Percentiles rank a stretch among this genome's conserved stretches.
Evolutionary conservation across 2,797 vertebrate genomes (phyloP).

Genomic region (Alcedo atthis): DNA sequence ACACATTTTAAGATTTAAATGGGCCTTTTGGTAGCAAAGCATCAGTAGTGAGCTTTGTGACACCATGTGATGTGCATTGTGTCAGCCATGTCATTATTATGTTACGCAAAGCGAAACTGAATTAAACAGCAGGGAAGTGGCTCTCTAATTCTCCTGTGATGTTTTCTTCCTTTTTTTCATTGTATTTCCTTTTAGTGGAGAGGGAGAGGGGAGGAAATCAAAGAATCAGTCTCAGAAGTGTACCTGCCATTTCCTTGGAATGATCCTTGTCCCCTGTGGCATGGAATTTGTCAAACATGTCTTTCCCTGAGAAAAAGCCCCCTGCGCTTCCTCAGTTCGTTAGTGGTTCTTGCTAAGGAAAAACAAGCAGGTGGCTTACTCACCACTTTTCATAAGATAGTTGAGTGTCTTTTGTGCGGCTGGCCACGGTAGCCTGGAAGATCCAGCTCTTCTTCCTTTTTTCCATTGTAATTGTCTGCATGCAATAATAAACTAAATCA

Average conservation of each 20-base stretch:
- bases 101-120: not conserved
- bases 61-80: accelerated
- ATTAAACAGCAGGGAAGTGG: not conserved
- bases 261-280: not conserved
- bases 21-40: not conserved
- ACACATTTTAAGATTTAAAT: not conserved
- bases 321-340: not conserved
- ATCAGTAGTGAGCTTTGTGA: not conserved
- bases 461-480: not conserved
- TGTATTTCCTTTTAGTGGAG: not conserved
- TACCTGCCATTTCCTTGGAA: not conserved
- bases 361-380: not conserved
- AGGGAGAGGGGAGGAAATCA: not conserved
- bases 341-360: not conserved
- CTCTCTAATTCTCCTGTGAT: not conserved
- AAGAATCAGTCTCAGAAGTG: not conserved
- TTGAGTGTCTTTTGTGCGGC: not conserved
- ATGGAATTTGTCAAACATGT: accelerated
- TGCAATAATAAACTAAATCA: not conserved
- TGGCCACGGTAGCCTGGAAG: not conserved
- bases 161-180: not conserved
- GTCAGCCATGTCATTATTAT: not conserved
- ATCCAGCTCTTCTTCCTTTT: not conserved
- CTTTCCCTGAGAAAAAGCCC: not conserved
- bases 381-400: not conserved